Evolutionary conservation across 2,113 vertebrate genomes (phyloP).

Genomic region (Gasterosteus nipponicus): DNA sequence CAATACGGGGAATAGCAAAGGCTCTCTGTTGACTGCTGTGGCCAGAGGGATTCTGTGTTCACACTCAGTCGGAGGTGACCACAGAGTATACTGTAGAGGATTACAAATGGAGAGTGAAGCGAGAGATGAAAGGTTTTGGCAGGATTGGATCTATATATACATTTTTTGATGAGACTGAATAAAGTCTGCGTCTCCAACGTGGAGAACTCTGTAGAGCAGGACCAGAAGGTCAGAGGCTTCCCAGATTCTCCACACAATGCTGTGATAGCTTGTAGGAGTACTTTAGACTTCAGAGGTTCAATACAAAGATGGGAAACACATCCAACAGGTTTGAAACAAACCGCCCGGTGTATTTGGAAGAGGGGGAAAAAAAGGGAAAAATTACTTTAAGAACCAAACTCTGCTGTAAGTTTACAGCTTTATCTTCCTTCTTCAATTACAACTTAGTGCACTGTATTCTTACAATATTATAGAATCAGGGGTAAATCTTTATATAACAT

Average conservation of each 20-base stretch:
- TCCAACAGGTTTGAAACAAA: not conserved
- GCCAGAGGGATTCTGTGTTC: slow-evolving; percentile 90
- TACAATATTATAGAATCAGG: not conserved
- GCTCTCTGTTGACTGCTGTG: slow-evolving; percentile 88
- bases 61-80: slow-evolving; percentile 89
- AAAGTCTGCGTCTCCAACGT: slow-evolving; percentile 44
- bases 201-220: slow-evolving; percentile 31
- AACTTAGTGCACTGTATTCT: not conserved
- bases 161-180: slow-evolving; percentile 89
- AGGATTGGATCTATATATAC: slow-evolving; percentile 90
- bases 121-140: slow-evolving; percentile 87
- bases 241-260: slow-evolving; percentile 43
- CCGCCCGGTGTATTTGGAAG: not conserved
- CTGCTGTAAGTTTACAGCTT: too few species aligned
- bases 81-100: slow-evolving; percentile 86
- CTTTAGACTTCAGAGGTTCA: not conserved
- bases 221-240: slow-evolving; percentile 37
- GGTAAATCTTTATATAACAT: not conserved
- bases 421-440: not conserved
- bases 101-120: slow-evolving; percentile 84
- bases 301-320: not conserved
- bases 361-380: not conserved
- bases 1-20: slow-evolving; percentile 94
- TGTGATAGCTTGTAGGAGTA: slow-evolving; percentile 22
- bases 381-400: not conserved